These are phyloP conservation scores for Enoplosus armatus DNA, from an alignment of 2,797 vertebrate genomes.

Conservation along the genomic window DNA sequence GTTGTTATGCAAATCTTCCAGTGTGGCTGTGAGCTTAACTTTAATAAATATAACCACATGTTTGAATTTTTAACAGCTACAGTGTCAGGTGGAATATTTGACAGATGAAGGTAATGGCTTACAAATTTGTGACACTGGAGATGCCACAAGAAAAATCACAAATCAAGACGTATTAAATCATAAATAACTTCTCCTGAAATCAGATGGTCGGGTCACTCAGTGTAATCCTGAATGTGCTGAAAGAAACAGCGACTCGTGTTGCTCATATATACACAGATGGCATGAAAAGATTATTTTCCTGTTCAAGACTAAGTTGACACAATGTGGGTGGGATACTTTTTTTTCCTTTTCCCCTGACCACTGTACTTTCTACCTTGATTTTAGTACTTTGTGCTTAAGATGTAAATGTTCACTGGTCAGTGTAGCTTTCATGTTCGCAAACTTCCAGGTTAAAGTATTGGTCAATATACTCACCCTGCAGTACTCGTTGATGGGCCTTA, in stretches of 20 bases:
- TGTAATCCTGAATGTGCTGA: constrained; percentile 10
- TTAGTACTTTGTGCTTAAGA: not conserved
- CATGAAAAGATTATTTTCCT: constrained; percentile 28
- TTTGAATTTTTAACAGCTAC: not conserved
- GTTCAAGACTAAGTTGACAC: not conserved
- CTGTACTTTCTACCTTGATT: not conserved
- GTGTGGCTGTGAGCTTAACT: not conserved
- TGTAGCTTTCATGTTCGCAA: not conserved
- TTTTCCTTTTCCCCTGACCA: constrained; percentile 2
- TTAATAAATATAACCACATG: not conserved
- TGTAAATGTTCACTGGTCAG: not conserved
- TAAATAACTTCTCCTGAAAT: not conserved
- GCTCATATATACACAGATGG: constrained; percentile 6
- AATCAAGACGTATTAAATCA: not conserved
- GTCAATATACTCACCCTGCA: constrained; percentile 90
- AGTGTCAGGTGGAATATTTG: not conserved
- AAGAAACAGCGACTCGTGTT: not conserved
- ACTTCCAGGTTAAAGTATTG: not conserved
- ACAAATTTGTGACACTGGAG: not conserved
- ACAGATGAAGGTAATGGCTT: not conserved
- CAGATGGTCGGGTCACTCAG: not conserved
- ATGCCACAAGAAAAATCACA: not conserved
- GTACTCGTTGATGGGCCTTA: constrained; percentile 97
- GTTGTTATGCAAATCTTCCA: constrained; percentile 4
- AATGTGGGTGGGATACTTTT: constrained; percentile 18